Evolutionary conservation across 2,888 invertebrate genomes (phyloP).

Genomic region (Drosophila vallismaia): DNA sequence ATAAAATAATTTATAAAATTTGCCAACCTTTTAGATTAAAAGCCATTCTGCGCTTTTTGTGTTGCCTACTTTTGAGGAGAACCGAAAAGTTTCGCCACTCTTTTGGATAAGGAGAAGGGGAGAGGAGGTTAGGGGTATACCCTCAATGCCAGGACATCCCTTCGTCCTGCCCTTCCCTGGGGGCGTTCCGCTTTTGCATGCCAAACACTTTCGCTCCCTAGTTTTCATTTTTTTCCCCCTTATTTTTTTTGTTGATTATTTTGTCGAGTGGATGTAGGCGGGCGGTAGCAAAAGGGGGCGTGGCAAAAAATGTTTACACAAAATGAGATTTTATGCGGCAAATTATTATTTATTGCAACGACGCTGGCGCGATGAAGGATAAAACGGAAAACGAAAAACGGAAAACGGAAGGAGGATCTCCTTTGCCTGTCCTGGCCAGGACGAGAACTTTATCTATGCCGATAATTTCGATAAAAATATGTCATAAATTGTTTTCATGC

Average conservation of each 20-base stretch:
- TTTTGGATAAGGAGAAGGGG: background rate
- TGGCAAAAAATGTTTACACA: conserved; percentile 38
- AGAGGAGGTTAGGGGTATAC: too few species aligned
- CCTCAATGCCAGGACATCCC: background rate
- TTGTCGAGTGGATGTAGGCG: background rate
- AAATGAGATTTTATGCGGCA: conserved; percentile 40
- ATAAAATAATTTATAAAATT: background rate
- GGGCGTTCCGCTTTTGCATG: conserved; percentile 26
- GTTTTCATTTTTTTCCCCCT: conserved; percentile 13
- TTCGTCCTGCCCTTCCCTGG: background rate
- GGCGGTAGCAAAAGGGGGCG: background rate
- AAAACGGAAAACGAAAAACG: too few species aligned
- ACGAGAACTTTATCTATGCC: conserved; percentile 42
- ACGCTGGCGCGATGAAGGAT: conserved; percentile 3
- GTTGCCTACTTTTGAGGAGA: background rate
- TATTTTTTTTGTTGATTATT: background rate
- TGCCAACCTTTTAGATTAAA: background rate
- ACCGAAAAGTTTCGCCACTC: conserved; percentile 21
- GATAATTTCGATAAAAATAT: conserved; percentile 51
- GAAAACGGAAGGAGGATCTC: background rate
- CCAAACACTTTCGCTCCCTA: conserved; percentile 26
- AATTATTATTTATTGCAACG: conserved; percentile 56
- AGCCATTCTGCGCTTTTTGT: background rate
- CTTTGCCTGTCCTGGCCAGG: background rate
- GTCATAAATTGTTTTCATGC: conserved; percentile 42